Evolutionary conservation across 2,113 vertebrate genomes (phyloP).

Genomic region (Cynocephalus volans): DNA sequence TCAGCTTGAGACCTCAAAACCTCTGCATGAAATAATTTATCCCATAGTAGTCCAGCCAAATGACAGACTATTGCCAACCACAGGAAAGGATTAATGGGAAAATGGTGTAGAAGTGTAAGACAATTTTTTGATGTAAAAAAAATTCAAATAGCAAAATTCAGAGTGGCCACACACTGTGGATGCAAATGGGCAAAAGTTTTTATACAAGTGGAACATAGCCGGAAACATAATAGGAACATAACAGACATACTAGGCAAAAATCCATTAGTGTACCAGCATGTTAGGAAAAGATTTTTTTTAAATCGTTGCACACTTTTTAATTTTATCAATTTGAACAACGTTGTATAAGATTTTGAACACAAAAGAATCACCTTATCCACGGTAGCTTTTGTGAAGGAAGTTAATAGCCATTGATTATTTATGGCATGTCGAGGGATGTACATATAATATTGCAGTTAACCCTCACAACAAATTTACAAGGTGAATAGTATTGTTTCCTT

Average conservation of each 20-base stretch:
- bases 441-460: background rate
- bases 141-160: slow-evolving; percentile 29
- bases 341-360: background rate
- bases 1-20: background rate
- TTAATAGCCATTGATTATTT: background rate
- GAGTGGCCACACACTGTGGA: background rate
- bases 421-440: background rate
- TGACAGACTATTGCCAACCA: background rate
- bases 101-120: background rate
- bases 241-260: background rate
- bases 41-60: background rate
- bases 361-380: background rate
- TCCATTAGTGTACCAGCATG: background rate
- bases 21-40: background rate
- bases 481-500: background rate
- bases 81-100: background rate
- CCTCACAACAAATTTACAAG: background rate
- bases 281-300: background rate
- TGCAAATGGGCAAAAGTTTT: background rate
- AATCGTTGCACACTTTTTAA: background rate
- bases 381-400: slow-evolving; percentile 27
- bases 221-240: background rate
- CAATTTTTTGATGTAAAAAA: background rate
- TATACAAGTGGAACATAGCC: background rate
- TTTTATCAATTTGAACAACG: background rate